Conservation (phyloP, 2,797 vertebrate genomes). For the Emydoidea blandingii region DNA sequence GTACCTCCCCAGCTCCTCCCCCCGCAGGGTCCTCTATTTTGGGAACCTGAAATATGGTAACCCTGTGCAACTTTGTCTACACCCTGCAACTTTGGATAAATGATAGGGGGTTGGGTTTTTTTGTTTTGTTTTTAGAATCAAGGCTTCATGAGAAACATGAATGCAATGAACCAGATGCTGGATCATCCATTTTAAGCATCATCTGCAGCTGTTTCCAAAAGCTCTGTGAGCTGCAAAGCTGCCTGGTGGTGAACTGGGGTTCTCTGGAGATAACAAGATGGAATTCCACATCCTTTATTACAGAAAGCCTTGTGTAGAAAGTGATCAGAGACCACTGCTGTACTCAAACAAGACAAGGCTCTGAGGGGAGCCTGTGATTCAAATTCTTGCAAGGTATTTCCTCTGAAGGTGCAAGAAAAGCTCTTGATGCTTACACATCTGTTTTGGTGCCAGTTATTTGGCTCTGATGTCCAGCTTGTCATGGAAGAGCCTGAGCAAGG, state of each 20-base stretch:
- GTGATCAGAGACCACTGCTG: fast-evolving
- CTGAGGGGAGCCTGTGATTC: not conserved
- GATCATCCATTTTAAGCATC: not conserved
- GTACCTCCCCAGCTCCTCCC: not conserved
- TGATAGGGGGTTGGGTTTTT: not conserved
- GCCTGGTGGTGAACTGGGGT: not conserved
- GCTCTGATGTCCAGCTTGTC: not conserved
- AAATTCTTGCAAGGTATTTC: not conserved
- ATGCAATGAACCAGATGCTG: fast-evolving
- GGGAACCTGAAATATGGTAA: not conserved
- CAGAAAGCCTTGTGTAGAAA: not conserved
- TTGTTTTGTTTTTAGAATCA: not conserved
- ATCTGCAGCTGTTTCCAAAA: not conserved
- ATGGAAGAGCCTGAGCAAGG: not conserved
- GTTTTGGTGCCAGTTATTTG: not conserved
- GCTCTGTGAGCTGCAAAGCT: not conserved
- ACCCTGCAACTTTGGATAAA: not conserved
- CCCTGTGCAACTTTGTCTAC: not conserved
- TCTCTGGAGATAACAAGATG: not conserved
- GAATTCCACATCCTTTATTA: fast-evolving
- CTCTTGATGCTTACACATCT: not conserved
- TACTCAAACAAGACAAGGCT: not conserved
- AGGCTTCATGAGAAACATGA: not conserved
- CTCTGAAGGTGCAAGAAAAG: not conserved
- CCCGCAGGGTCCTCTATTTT: not conserved